These are phyloP conservation scores for Hyperopisus bebe DNA, from an alignment of 2,113 vertebrate genomes.

Conservation along the genomic window DNA sequence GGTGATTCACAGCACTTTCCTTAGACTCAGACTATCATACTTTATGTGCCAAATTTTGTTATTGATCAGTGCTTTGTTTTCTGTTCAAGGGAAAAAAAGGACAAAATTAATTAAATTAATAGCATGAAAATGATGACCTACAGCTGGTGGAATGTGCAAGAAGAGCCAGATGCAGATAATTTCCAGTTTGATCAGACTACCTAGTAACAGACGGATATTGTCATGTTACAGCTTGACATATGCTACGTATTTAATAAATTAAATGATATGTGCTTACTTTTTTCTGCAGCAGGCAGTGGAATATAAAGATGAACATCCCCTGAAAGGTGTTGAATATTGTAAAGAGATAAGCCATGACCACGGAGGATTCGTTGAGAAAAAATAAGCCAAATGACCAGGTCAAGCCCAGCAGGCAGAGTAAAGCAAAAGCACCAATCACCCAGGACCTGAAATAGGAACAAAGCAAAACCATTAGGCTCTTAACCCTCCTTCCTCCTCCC, in stretches of 20 bases:
- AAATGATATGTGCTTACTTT: slow-evolving; percentile 71
- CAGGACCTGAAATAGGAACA: slow-evolving; percentile 78
- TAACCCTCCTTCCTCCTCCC: neutral
- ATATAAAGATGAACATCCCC: slow-evolving; percentile 99
- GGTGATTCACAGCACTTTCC: neutral
- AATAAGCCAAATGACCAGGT: slow-evolving; percentile 97
- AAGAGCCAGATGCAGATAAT: neutral
- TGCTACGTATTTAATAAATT: neutral
- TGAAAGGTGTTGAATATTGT: slow-evolving; percentile 98
- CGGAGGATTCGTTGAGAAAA: slow-evolving; percentile 87
- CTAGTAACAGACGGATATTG: neutral
- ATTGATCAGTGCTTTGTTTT: neutral
- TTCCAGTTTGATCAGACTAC: neutral
- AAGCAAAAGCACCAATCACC: slow-evolving; percentile 93
- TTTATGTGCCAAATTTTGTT: neutral
- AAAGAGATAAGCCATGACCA: slow-evolving; percentile 98
- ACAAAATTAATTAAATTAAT: neutral
- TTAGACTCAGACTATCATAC: neutral
- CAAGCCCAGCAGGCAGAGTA: slow-evolving; percentile 89
- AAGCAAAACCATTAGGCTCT: slow-evolving; percentile 14
- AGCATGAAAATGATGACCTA: neutral
- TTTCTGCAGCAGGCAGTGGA: slow-evolving; percentile 96
- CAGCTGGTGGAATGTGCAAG: neutral
- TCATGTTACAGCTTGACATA: neutral
- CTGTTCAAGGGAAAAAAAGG: neutral